phyloP scores from a whole-genome alignment of 2,888 invertebrate species.

The Pinctada fucata region DNA sequence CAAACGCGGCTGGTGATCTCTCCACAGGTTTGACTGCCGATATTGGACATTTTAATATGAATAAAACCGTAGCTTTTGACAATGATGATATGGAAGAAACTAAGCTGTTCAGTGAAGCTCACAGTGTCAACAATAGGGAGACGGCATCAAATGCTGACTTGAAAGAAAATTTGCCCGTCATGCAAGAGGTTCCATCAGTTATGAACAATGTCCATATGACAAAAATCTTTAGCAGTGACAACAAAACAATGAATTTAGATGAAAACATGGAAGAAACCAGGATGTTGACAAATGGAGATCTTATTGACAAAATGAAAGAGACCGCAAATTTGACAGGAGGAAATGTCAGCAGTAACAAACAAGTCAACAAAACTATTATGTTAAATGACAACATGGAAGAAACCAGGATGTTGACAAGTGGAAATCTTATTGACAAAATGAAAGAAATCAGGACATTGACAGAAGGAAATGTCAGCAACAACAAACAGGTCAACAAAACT shows the following conservation, averaged over 20 bases:
- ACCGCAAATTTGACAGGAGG: background rate
- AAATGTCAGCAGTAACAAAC: background rate
- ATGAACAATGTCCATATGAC: too few relatives aligned
- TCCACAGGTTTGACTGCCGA: too few relatives aligned
- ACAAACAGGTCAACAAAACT: background rate
- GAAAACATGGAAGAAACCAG: background rate
- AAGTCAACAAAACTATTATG: background rate
- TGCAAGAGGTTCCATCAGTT: too few relatives aligned
- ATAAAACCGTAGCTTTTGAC: background rate
- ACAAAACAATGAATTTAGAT: background rate
- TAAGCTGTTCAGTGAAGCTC: background rate
- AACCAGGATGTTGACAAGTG: background rate
- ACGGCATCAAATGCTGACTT: too few relatives aligned
- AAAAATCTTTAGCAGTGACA: background rate
- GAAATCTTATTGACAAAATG: background rate
- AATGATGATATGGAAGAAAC: constrained; percentile 1
- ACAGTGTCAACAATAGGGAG: too few relatives aligned
- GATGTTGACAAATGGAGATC: background rate
- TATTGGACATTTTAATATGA: background rate
- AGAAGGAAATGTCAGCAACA: background rate
- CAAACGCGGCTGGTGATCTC: too few relatives aligned
- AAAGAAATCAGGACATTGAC: background rate
- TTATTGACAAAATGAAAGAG: background rate
- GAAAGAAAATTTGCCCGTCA: too few relatives aligned
- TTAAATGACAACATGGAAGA: background rate